These are phyloP conservation scores for Progne subis DNA, from an alignment of 2,113 vertebrate genomes.

Conservation along the genomic window DNA sequence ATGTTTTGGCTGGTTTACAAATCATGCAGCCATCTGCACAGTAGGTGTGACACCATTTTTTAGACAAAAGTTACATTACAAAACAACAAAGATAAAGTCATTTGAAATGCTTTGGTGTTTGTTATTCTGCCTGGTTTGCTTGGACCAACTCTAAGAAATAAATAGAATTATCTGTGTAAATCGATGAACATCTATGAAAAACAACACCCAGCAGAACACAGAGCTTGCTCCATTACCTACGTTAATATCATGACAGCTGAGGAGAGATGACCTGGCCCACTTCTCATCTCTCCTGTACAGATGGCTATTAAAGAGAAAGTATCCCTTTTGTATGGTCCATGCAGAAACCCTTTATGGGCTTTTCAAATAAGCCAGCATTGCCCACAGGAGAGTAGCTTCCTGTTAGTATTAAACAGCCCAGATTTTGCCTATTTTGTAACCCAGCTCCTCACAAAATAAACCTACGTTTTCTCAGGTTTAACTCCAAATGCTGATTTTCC, in stretches of 20 bases:
- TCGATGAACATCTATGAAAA: constrained; percentile 93
- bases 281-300: constrained; percentile 98
- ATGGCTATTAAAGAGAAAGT: constrained; percentile 99
- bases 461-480: constrained; percentile 63
- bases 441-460: constrained; percentile 75
- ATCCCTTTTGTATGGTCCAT: constrained; percentile 90
- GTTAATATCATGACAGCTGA: constrained; percentile 99
- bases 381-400: constrained; percentile 82
- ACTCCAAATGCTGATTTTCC: constrained; percentile 46
- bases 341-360: constrained; percentile 88
- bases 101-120: constrained; percentile 86
- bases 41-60: constrained; percentile 82
- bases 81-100: constrained; percentile 85
- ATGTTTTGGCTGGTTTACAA: constrained; percentile 88
- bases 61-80: constrained; percentile 86
- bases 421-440: constrained; percentile 75
- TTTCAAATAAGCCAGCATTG: constrained; percentile 86
- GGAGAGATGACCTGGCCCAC: constrained; percentile 96
- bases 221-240: constrained; percentile 99
- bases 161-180: constrained; percentile 98
- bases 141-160: constrained; percentile 93
- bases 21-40: constrained; percentile 86
- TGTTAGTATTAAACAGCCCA: constrained; percentile 80
- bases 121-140: constrained; percentile 87
- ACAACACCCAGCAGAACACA: constrained; percentile 94